Conservation (phyloP, 2,797 vertebrate species). For the Liasis olivaceus region DNA sequence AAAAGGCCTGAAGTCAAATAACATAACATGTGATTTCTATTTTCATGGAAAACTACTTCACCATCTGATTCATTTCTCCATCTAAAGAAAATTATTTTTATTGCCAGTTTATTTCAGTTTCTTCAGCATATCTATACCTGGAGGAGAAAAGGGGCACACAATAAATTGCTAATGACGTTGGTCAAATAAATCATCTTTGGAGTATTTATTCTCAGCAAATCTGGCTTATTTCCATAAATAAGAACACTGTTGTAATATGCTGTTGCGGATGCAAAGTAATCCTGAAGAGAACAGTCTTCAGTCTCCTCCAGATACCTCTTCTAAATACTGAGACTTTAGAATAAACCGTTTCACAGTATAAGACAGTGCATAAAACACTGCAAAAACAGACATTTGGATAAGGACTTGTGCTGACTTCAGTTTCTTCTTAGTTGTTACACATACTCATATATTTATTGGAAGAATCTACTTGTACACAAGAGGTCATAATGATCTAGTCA, state of each 20-base stretch:
- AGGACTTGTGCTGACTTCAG: conserved; percentile 57
- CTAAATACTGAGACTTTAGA: conserved; percentile 36
- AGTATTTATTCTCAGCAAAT: conserved; percentile 67
- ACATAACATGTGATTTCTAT: conserved; percentile 72
- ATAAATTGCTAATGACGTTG: neutral
- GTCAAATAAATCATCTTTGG: conserved; percentile 61
- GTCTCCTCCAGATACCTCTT: conserved; percentile 45
- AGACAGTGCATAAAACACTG: conserved; percentile 60
- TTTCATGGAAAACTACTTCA: conserved; percentile 72
- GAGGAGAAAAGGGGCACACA: too few species aligned
- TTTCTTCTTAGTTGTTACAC: neutral
- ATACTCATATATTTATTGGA: conserved; percentile 27
- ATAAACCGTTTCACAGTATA: conserved; percentile 62
- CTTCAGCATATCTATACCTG: too few species aligned
- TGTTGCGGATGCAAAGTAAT: conserved; percentile 46
- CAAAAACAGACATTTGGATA: conserved; percentile 57
- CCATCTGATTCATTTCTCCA: conserved; percentile 73
- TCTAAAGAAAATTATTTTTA: conserved; percentile 77
- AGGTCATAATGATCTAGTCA: conserved; percentile 12
- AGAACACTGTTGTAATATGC: conserved; percentile 59
- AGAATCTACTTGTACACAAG: conserved; percentile 36
- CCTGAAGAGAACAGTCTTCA: neutral
- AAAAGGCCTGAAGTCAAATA: conserved; percentile 69
- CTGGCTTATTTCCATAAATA: conserved; percentile 58
- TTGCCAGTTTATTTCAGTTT: neutral